These are phyloP conservation scores for Rhimphoctona megacephalus DNA, from an alignment of 2,888 invertebrate species.

Conservation along the genomic window DNA sequence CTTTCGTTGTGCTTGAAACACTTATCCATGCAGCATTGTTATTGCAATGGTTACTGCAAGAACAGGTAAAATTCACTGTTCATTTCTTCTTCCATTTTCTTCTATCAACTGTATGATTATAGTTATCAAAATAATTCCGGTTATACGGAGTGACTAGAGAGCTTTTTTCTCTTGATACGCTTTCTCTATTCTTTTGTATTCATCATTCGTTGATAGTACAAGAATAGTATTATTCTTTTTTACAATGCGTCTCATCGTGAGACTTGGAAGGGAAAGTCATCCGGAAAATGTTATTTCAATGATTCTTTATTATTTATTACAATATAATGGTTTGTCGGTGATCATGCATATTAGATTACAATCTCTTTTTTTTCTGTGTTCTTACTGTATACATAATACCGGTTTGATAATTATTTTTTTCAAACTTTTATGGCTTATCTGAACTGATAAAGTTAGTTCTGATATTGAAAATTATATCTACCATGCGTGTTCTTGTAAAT, in stretches of 20 bases:
- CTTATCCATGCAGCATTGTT: constrained; percentile 21
- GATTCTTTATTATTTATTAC: background rate
- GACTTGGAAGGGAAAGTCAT: background rate
- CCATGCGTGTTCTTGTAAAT: background rate
- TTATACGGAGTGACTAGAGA: background rate
- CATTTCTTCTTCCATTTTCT: constrained; percentile 33
- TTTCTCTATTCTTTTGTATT: constrained; percentile 40
- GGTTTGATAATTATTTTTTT: background rate
- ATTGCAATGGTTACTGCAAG: constrained; percentile 49
- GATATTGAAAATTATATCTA: background rate
- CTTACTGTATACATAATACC: background rate
- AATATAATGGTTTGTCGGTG: background rate
- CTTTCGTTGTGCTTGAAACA: constrained; percentile 54
- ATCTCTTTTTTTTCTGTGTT: background rate
- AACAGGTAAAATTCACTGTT: constrained; percentile 12
- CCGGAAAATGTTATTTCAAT: background rate
- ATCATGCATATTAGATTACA: background rate
- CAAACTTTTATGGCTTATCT: background rate
- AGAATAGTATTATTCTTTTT: background rate
- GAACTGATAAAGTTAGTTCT: background rate
- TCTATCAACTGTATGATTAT: constrained; percentile 21
- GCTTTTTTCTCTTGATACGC: constrained; percentile 30
- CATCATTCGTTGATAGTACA: background rate
- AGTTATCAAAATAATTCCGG: background rate
- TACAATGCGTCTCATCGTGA: background rate